Base-by-base conservation (phyloP, 2,797 vertebrate genomes). In the Acrossocheilus fasciatus region DNA sequence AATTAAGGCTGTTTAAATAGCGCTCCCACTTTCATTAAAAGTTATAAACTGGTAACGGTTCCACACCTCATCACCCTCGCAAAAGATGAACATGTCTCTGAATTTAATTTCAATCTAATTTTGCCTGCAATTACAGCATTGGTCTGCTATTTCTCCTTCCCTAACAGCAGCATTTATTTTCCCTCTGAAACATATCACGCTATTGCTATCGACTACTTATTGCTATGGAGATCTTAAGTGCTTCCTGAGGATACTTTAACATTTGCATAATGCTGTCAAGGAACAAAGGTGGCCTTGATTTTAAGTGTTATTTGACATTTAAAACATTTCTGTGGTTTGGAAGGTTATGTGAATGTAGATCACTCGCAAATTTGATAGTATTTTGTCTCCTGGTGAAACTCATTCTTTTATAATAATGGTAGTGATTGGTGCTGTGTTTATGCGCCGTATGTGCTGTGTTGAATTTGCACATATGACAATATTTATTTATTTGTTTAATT, bases 1-100 rank as follows among this genome's bases (percentile, higher is more conserved):
- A 87, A 87, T 82, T 81, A 89, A 75, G 30, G 26, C 59, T 84
- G 47, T 86, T 75, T 79, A 83, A 82, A 83, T 86, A 50, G 87
- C 41, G 18, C 18, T 76, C 81, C 66, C 8, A 57, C 45, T 86
- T 83, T 72, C 76, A 84, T 82, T 89, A 75, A 87, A 54, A 84
- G 72, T 82, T 82, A 84, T 72, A 41, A 86, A 79, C 80, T 83
- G 52, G 45, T 82, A 68, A 84, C 70, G 20, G 5, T 70, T 64
- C 62, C 70, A 75, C 54, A 82, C 78, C 64, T 82, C 72, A 77
- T 76, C 75, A 41, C 62, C 74, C 82, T 39, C 45, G 45, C 52
- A 73, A 82, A 54, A 85, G 85, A 87, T 77, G 78, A 77, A 70
- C 52, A 50, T 30, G n/a, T 78, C 73, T 54, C 59, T 69, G 50